phyloP scores from a whole-genome alignment of 2,797 vertebrate species.

The Hapalemur alaotrensis region DNA sequence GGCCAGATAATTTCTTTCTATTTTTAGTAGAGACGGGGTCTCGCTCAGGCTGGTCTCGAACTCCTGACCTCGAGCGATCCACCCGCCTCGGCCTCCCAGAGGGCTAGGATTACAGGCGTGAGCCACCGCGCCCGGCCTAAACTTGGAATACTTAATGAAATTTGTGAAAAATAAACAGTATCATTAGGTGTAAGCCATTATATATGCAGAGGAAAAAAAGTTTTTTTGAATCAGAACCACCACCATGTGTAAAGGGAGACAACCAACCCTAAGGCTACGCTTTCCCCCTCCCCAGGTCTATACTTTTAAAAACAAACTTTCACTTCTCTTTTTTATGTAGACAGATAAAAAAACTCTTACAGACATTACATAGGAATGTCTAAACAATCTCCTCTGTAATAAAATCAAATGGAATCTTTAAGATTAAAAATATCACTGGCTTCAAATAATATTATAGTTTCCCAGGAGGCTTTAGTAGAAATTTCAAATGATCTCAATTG shows the following conservation, averaged over 20 bases:
- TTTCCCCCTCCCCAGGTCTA: background rate
- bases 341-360: constrained; percentile 11
- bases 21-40: too few relatives aligned
- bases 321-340: constrained; percentile 27
- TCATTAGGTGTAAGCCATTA: background rate
- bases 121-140: too few relatives aligned
- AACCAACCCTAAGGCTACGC: background rate
- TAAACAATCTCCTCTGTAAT: background rate
- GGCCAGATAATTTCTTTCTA: too few relatives aligned
- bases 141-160: background rate
- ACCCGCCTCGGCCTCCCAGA: too few relatives aligned
- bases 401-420: constrained; percentile 32
- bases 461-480: background rate
- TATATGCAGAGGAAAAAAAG: background rate
- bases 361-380: background rate
- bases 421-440: background rate
- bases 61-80: too few relatives aligned
- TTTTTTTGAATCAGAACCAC: background rate
- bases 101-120: too few relatives aligned
- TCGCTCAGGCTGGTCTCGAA: too few relatives aligned
- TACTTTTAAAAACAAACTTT: constrained; percentile 51
- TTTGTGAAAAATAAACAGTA: constrained; percentile 34
- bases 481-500: constrained; percentile 25
- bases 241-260: background rate
- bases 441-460: background rate